Evolutionary conservation across 2,797 vertebrate genomes (phyloP).

Genomic region (Varecia variegata): DNA sequence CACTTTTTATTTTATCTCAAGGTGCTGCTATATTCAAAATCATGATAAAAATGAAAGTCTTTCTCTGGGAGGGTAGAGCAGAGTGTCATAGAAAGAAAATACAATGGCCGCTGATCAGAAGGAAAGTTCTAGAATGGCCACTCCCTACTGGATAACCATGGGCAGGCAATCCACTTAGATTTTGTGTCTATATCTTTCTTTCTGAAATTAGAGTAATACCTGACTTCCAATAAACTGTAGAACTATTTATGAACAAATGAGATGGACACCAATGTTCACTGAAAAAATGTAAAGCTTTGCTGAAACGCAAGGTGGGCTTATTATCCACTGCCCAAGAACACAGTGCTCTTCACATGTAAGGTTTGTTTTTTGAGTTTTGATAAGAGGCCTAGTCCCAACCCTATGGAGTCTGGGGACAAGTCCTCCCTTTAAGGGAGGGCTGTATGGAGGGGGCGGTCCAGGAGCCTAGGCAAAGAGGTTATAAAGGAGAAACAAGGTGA

Average conservation of each 20-base stretch:
- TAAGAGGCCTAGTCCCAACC: background rate
- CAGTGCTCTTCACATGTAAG: background rate
- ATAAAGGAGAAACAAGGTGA: background rate
- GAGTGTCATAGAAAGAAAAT: background rate
- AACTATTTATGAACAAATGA: background rate
- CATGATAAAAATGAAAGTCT: background rate
- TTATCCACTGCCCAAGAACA: background rate
- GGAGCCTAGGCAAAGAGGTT: background rate
- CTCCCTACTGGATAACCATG: background rate
- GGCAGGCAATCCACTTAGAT: background rate
- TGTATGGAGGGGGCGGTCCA: background rate
- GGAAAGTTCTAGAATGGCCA: background rate
- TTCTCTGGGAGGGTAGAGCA: background rate
- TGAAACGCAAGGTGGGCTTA: background rate
- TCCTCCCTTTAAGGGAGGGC: background rate
- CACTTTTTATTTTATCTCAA: background rate
- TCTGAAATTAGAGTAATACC: background rate
- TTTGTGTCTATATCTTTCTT: background rate
- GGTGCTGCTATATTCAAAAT: background rate
- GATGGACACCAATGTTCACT: background rate
- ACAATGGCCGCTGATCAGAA: background rate
- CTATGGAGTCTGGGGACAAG: background rate
- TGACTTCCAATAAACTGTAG: background rate
- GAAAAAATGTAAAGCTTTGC: background rate
- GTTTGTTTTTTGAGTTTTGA: background rate